Conservation (phyloP, 2,113 vertebrate species). For the Tachysurus vachellii region DNA sequence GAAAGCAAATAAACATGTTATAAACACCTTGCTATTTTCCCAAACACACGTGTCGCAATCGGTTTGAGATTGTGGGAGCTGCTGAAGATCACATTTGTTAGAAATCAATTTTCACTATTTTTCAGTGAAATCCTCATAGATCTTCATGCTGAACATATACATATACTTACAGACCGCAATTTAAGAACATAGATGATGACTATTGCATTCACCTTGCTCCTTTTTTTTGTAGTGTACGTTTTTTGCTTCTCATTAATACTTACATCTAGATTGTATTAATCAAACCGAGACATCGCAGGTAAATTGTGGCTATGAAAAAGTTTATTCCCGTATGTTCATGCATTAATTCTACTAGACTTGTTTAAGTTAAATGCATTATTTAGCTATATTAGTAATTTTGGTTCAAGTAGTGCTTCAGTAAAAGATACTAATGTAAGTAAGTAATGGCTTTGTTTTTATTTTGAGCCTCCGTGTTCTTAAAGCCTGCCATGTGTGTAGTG, state of each 20-base stretch:
- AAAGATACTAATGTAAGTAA: not conserved
- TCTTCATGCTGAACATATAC: not conserved
- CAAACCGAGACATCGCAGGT: not conserved
- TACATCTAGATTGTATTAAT: not conserved
- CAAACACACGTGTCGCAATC: not conserved
- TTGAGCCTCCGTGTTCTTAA: not conserved
- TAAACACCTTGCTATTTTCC: not conserved
- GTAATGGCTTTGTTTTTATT: too few relatives aligned
- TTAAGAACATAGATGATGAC: not conserved
- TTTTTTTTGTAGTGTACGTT: not conserved
- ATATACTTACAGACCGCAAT: not conserved
- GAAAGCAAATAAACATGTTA: not conserved
- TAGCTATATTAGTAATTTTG: not conserved
- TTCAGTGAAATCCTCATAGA: not conserved
- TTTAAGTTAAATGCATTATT: not conserved
- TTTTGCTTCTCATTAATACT: not conserved
- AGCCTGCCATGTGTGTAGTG: conserved; percentile 30
- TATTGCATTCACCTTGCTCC: not conserved
- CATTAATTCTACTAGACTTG: not conserved
- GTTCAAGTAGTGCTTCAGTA: not conserved
- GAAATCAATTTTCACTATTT: not conserved
- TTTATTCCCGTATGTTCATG: not conserved
- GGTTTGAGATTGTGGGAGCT: not conserved
- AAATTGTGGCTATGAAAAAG: not conserved
- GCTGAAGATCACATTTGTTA: not conserved